Evolutionary conservation across 1,140 invertebrate genomes (phyloP).

Genomic region (Bicyclus anynana): DNA sequence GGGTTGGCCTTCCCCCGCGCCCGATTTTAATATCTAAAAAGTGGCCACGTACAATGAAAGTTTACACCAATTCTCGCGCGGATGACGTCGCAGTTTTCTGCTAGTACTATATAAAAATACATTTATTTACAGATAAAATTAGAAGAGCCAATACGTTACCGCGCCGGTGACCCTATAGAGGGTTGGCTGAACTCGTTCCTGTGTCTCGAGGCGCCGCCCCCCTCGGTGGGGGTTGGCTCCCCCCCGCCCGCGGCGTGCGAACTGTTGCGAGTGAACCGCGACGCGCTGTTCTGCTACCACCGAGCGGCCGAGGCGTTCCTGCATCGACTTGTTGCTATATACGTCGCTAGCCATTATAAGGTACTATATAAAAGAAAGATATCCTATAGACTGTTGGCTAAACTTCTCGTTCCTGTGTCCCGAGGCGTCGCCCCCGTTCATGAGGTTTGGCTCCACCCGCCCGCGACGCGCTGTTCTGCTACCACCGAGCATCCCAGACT

Average conservation of each 20-base stretch:
- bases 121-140: conserved; percentile 80
- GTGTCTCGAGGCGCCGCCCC: conserved; percentile 90
- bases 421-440: conserved; percentile 84
- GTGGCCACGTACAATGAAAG: no score
- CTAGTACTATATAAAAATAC: neutral
- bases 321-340: conserved; percentile 93
- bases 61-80: no score
- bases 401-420: conserved; percentile 95
- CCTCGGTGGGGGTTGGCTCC: conserved; percentile 84
- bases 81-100: no score
- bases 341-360: conserved; percentile 99
- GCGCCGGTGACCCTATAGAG: conserved; percentile 92
- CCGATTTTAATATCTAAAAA: no score
- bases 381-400: conserved; percentile 95
- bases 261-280: conserved; percentile 94
- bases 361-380: no score
- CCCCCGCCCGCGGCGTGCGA: conserved; percentile 94
- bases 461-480: conserved; percentile 97
- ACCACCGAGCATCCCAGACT: conserved; percentile 95
- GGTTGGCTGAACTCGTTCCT: conserved; percentile 94
- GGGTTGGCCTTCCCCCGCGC: no score
- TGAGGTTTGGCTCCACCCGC: conserved; percentile 91
- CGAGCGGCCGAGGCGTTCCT: conserved; percentile 97
- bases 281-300: conserved; percentile 98
- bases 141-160: conserved; percentile 97